Conservation (phyloP, 2,113 vertebrate species). For the Uria lomvia region DNA sequence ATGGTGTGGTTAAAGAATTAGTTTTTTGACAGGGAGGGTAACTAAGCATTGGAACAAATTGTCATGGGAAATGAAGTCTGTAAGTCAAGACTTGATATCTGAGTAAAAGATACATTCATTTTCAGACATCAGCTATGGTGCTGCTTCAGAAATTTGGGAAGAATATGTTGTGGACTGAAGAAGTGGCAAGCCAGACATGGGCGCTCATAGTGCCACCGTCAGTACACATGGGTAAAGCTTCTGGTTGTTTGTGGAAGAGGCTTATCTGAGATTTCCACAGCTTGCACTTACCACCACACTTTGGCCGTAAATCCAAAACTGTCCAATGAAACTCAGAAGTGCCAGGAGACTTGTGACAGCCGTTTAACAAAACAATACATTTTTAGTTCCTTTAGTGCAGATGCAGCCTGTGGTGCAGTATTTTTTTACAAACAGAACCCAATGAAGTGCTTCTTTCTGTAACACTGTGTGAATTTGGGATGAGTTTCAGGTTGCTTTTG, state of each 20-base stretch:
- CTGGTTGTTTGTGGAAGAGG: not conserved
- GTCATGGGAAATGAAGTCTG: not conserved
- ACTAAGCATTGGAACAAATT: not conserved
- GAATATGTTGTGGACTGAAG: not conserved
- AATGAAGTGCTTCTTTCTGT: not conserved
- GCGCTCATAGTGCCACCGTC: no score
- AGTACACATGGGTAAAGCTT: accelerated
- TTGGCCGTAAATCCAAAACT: not conserved
- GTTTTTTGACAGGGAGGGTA: not conserved
- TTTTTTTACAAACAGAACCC: not conserved
- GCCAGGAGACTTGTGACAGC: not conserved
- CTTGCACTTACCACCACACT: not conserved
- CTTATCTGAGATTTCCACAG: not conserved
- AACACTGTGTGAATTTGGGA: not conserved
- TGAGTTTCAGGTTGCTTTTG: not conserved
- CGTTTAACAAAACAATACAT: not conserved
- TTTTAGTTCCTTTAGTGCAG: not conserved
- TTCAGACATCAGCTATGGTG: not conserved
- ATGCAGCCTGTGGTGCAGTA: not conserved
- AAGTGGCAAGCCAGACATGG: not conserved
- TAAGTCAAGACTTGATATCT: not conserved
- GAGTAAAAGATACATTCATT: not conserved
- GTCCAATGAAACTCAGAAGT: not conserved
- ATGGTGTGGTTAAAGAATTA: not conserved
- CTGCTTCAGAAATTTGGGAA: not conserved